Conservation (phyloP, 2,888 invertebrate species). For the Zeuzera pyrina region DNA sequence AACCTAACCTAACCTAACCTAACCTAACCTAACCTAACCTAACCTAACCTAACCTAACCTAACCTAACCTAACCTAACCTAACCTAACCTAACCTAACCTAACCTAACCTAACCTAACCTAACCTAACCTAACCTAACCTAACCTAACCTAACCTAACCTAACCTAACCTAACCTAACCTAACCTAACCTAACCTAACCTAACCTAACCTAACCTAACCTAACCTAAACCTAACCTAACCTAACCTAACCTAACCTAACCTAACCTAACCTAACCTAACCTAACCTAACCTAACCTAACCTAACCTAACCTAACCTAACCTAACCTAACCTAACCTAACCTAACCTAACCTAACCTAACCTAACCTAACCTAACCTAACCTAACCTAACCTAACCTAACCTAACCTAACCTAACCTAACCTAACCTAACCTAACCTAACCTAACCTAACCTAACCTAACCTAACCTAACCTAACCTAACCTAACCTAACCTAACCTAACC, state of each 20-base stretch:
- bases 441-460: constrained; percentile 5
- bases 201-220: constrained; percentile 9
- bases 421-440: constrained; percentile 7
- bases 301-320: constrained; percentile 3
- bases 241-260: constrained; percentile 15
- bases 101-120: constrained; percentile 18
- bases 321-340: constrained; percentile 4
- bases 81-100: constrained; percentile 9
- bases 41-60: constrained; percentile 13
- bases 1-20: constrained; percentile 12
- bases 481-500: constrained; percentile 6
- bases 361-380: constrained; percentile 6
- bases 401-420: constrained; percentile 10
- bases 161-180: constrained; percentile 13
- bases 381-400: constrained; percentile 9
- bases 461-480: constrained; percentile 3
- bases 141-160: constrained; percentile 19
- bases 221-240: constrained; percentile 10
- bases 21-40: constrained; percentile 11
- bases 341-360: constrained; percentile 3
- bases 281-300: constrained; percentile 9
- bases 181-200: constrained; percentile 8
- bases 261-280: constrained; percentile 14
- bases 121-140: constrained; percentile 19
- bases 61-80: constrained; percentile 16